phyloP scores from a whole-genome alignment of 2,113 vertebrate species.

The Mastomys natalensis region DNA sequence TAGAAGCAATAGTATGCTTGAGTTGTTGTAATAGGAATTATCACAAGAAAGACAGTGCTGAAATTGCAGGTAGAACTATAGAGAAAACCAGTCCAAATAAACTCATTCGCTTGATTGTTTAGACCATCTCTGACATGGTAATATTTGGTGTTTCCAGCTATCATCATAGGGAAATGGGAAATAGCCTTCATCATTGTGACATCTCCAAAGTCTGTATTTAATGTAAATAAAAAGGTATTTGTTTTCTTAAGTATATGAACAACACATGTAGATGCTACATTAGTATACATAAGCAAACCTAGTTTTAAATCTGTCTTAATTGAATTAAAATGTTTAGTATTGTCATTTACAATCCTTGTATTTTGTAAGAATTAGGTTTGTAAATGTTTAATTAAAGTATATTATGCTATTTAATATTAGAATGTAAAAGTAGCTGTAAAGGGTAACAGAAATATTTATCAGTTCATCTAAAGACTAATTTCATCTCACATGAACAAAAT shows the following conservation, averaged over 20 bases:
- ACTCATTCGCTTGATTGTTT: background rate
- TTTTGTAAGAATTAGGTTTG: background rate
- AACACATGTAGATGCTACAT: background rate
- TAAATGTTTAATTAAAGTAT: background rate
- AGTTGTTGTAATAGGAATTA: background rate
- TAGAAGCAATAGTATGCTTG: background rate
- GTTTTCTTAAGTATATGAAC: background rate
- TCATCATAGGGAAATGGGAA: background rate
- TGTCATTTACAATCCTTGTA: background rate
- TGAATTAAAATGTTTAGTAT: conserved; percentile 8
- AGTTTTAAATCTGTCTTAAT: background rate
- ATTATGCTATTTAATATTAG: background rate
- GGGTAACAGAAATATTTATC: background rate
- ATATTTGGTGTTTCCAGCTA: background rate
- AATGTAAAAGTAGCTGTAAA: background rate
- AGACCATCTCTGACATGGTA: background rate
- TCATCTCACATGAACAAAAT: background rate
- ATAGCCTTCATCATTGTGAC: background rate
- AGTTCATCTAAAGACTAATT: background rate
- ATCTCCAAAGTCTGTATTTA: background rate
- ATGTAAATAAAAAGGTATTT: background rate
- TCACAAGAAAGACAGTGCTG: background rate
- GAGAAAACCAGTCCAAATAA: background rate
- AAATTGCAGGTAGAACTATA: background rate
- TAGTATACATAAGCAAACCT: background rate